Percentiles rank a stretch among this genome's conserved stretches.
Conservation (phyloP, 2,888 invertebrate species). For the Xanthorhoe designata region DNA sequence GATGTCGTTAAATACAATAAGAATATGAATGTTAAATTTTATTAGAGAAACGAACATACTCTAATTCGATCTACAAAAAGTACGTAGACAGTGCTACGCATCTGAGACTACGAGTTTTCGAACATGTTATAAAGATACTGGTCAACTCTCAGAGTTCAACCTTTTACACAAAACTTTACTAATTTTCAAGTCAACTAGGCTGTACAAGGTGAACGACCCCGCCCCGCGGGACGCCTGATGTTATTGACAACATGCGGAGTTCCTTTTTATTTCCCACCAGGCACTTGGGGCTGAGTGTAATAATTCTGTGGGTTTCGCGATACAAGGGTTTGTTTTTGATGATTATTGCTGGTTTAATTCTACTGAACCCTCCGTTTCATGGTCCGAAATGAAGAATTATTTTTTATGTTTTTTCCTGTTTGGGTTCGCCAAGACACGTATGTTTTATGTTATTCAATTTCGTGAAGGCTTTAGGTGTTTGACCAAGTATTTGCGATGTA, state of each 20-base stretch:
- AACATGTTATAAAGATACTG: not conserved
- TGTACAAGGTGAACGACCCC: slow-evolving; percentile 71
- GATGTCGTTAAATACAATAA: too few species aligned
- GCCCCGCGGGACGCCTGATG: slow-evolving; percentile 79
- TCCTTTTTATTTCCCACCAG: slow-evolving; percentile 73
- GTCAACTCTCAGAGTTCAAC: not conserved
- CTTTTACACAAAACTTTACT: not conserved
- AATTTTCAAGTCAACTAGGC: slow-evolving; percentile 35
- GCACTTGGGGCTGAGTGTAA: slow-evolving; percentile 56
- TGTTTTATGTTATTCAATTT: slow-evolving; percentile 11
- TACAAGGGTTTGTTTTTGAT: slow-evolving; percentile 40
- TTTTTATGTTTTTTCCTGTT: slow-evolving; percentile 23
- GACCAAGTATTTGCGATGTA: not conserved
- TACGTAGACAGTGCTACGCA: too few species aligned
- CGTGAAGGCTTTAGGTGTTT: not conserved
- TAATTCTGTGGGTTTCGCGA: slow-evolving; percentile 44
- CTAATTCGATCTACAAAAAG: too few species aligned
- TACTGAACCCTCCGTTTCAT: slow-evolving; percentile 28
- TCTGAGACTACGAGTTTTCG: not conserved
- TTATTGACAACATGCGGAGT: slow-evolving; percentile 80
- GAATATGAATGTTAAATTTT: too few species aligned
- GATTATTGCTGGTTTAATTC: slow-evolving; percentile 39
- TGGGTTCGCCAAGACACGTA: not conserved
- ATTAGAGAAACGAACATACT: too few species aligned
- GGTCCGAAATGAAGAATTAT: slow-evolving; percentile 30